Conservation (phyloP, 2,113 vertebrate species). For the Anguilla rostrata region DNA sequence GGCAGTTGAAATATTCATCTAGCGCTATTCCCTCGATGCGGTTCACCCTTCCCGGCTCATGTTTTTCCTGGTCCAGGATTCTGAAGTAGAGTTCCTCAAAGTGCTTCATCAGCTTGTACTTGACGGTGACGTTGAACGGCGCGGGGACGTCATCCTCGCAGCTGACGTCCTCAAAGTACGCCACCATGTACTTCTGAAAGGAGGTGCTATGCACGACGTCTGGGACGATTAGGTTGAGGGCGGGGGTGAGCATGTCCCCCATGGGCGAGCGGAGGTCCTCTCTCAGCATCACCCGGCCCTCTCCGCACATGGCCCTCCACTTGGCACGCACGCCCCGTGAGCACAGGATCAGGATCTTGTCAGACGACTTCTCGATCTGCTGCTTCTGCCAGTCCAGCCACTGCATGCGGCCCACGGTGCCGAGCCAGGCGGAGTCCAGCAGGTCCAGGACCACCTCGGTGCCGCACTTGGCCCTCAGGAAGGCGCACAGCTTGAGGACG, state of each 20-base stretch:
- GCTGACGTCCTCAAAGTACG: constrained; percentile 83
- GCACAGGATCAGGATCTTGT: constrained; percentile 89
- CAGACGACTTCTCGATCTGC: constrained; percentile 71
- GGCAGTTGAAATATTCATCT: constrained; percentile 65
- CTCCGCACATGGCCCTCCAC: constrained; percentile 86
- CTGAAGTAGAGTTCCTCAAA: constrained; percentile 91
- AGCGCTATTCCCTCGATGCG: constrained; percentile 71
- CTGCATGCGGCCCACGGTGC: constrained; percentile 75
- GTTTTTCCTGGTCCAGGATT: constrained; percentile 85
- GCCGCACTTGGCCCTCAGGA: constrained; percentile 79
- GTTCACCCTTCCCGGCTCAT: constrained; percentile 79
- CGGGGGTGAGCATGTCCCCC: constrained; percentile 85
- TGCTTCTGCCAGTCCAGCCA: constrained; percentile 86
- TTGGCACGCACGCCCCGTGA: constrained; percentile 86
- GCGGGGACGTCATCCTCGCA: constrained; percentile 78
- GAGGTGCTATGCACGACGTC: constrained; percentile 79
- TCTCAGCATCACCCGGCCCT: constrained; percentile 64
- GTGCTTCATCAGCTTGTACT: constrained; percentile 83
- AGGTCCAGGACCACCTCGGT: constrained; percentile 86
- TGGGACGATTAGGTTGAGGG: constrained; percentile 81
- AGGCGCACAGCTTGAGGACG: constrained; percentile 83
- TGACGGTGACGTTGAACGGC: constrained; percentile 77
- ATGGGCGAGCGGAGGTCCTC: constrained; percentile 70
- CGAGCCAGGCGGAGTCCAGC: constrained; percentile 75
- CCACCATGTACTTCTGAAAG: constrained; percentile 84